Evolutionary conservation across 2,888 invertebrate genomes (phyloP), one percentile per base, ranked within the genome.

Genomic region (Caenorhabditis japonica): DNA sequence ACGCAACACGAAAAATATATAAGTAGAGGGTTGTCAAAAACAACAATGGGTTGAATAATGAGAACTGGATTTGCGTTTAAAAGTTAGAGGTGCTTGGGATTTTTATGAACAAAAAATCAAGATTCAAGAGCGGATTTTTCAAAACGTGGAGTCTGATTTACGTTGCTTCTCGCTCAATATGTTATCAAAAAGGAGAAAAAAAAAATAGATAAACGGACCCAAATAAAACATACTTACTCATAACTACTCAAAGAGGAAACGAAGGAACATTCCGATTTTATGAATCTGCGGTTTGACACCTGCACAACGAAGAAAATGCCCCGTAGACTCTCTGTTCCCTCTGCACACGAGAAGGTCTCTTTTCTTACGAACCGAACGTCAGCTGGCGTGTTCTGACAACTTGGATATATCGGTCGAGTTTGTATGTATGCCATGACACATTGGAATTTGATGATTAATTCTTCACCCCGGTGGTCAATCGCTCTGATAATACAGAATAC

Each of bases 301-400:
- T 70, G 69, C 69, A 70, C 52, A 66, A 56, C 66, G 66, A 56
- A 55, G 66, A 66, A 66, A 70, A 69, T 53, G 60, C 53, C 43
- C 17, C 69, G 53, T 60, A 69, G 60, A 60, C 49, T 53, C 59
- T 53, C 60, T 55, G 36, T 23, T 7, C 39, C 38, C 55, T 61
- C 60, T 46, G 59, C 59, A 39, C 47, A 55, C 47, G 19, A 55
- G 55, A 55, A 61, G 55, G 60, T 49, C 55, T 70, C 60, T 70
- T 70, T 60, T 60, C 60, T 41, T 47, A 60, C 53, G 38, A 60
- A 53, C 47, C 39, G 70, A 70, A 70, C 61, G 70, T 70, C 70
- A 70, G 70, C 36, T 70, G 70, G 36, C 70, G 71, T 62, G 71
- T 71, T 71, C 71, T 71, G 71, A 71, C 71, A 71, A 62, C 60